These are phyloP conservation scores for Aulostomus chinensis DNA, from an alignment of 2,797 vertebrate species.

Conservation along the genomic window DNA sequence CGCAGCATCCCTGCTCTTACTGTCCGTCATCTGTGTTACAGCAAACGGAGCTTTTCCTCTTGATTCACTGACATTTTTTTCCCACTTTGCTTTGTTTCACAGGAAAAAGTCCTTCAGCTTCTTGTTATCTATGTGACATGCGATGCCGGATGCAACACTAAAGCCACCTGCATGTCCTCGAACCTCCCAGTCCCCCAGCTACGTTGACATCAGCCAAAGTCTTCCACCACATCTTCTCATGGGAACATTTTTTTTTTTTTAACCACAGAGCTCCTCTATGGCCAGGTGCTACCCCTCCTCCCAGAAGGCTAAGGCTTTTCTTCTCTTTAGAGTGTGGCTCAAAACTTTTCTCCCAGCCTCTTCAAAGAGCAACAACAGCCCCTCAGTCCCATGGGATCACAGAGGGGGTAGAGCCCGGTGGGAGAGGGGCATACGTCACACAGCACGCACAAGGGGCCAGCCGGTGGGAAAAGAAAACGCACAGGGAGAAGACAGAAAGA, in stretches of 20 bases:
- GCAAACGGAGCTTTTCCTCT: no score
- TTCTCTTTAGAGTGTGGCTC: constrained; percentile 77
- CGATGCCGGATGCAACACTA: constrained; percentile 57
- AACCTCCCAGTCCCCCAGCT: constrained; percentile 59
- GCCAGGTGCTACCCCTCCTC: constrained; percentile 80
- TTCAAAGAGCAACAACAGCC: constrained; percentile 82
- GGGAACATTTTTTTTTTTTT: constrained; percentile 40
- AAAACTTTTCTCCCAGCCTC: constrained; percentile 77
- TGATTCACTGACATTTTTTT: no score
- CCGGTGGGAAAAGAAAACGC: constrained; percentile 66
- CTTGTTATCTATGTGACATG: constrained; percentile 51
- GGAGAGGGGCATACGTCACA: constrained; percentile 72
- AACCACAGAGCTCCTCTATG: constrained; percentile 61
- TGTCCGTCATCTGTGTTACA: no score
- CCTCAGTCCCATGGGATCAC: constrained; percentile 72
- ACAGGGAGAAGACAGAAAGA: constrained; percentile 58
- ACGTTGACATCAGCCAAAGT: constrained; percentile 48
- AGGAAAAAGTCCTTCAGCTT: constrained; percentile 39
- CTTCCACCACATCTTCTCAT: constrained; percentile 66
- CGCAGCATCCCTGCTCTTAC: no score
- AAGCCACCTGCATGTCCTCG: constrained; percentile 52
- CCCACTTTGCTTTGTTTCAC: constrained; percentile 49
- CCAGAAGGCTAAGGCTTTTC: constrained; percentile 75
- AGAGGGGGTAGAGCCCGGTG: constrained; percentile 71
- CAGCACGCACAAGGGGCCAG: constrained; percentile 70